Conservation (phyloP, 1,140 invertebrate genomes). For the Heliconius nattereri region DNA sequence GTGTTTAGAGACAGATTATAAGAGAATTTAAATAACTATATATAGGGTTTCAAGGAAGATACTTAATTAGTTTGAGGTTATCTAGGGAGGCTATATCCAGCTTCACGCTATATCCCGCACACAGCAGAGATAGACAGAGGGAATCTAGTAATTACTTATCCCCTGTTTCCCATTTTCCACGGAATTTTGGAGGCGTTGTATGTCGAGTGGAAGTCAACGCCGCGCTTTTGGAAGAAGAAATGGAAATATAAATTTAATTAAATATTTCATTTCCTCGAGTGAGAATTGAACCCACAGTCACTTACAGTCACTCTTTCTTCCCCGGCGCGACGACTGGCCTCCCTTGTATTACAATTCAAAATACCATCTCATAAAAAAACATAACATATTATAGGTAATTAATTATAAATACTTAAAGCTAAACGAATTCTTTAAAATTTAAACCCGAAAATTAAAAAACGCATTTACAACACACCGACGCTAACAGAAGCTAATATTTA, state of each 20-base stretch:
- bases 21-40: neutral
- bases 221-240: neutral
- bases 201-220: neutral
- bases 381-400: no score
- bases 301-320: no score
- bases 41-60: neutral
- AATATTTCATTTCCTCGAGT: no score
- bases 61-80: no score
- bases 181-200: neutral
- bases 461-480: neutral
- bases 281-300: no score
- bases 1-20: neutral
- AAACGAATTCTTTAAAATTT: neutral
- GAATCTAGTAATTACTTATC: neutral
- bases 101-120: neutral
- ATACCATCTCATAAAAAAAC: no score
- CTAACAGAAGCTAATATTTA: slow-evolving; percentile 19
- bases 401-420: neutral
- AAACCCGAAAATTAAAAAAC: neutral
- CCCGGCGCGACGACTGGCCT: no score
- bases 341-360: no score
- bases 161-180: neutral
- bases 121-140: neutral
- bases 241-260: neutral
- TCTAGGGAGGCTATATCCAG: neutral